Evolutionary conservation across 2,113 vertebrate species (phyloP), one percentile per base, ranked within the genome.

Genomic region (Ochotona princeps): DNA sequence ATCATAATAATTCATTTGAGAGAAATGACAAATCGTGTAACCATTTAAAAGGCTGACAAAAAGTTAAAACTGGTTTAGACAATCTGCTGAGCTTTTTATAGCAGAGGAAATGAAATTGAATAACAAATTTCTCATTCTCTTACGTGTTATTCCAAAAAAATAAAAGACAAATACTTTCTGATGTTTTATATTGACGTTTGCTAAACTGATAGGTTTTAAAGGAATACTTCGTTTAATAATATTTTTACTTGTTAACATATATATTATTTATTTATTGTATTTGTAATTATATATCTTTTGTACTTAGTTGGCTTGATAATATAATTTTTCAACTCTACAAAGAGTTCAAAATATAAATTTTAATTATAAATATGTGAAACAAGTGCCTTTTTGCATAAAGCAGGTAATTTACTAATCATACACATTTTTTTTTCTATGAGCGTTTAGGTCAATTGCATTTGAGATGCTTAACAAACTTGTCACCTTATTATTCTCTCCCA

Each of bases 11-110:
- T 25, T 80, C 79, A 94, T 18, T 91, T 87, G 20, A 49, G 57
- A 89, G 76, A 92, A 93, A 78, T 13, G 30, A 75, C 14, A 93
- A 88, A 65, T 80, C 20, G 26, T 74, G 35, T 82, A 94, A 70
- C 2, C 57, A 85, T 65, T 92, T 91, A 26, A 81, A 84, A 94
- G 84, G 49, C 17, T 84, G 21, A 85, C 44, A 21, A 88, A 84
- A 82, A 66, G n/a, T 17, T 23, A 13, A 47, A 89, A 54, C 60
- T 87, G 79, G 21, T 89, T 12, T 54, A 95, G 92, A 91, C 20
- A 81, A 73, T 87, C 30, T 87, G 49, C 70, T 94, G 44, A 93
- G 75, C n/a, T 17, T 73, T 86, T 90, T n/a, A 47, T 5, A 93
- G 51, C 49, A 79, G 83, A 67, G 30, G 73, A 96, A 94, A 90